A percentile compares a stretch with the other conserved stretches of the same genome.
phyloP scores from a whole-genome alignment of 1,140 invertebrate species.

The Psilanteris sp. region DNA sequence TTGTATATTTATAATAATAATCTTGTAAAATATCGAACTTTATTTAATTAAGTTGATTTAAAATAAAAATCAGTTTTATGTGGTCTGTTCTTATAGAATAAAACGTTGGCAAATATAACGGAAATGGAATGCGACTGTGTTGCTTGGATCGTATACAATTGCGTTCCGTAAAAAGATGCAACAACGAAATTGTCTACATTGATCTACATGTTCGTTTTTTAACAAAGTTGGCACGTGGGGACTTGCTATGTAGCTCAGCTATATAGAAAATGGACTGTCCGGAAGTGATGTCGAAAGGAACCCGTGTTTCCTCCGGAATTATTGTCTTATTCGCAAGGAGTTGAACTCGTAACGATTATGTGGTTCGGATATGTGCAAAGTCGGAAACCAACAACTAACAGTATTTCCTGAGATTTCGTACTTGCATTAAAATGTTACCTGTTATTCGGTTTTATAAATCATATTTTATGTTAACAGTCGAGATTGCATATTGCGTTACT shows the following conservation, averaged over 20 bases:
- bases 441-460: slow-evolving; percentile 41
- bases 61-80: no score
- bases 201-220: slow-evolving; percentile 30
- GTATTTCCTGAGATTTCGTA: slow-evolving; percentile 4
- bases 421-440: slow-evolving; percentile 17
- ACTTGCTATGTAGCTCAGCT: slow-evolving; percentile 5
- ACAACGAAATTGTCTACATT: slow-evolving; percentile 19
- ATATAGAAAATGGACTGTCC: slow-evolving; percentile 12
- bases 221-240: slow-evolving; percentile 43
- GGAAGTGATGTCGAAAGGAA: slow-evolving; percentile 9
- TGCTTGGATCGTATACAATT: slow-evolving; percentile 8
- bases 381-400: slow-evolving; percentile 31
- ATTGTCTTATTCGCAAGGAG: slow-evolving; percentile 29
- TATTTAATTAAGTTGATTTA: no score
- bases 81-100: slow-evolving; percentile 17
- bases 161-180: slow-evolving; percentile 16
- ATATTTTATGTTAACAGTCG: slow-evolving; percentile 20
- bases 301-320: slow-evolving; percentile 20
- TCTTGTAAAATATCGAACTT: no score
- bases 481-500: slow-evolving; percentile 25
- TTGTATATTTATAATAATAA: no score
- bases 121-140: slow-evolving; percentile 1
- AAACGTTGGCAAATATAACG: slow-evolving; percentile 16
- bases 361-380: slow-evolving; percentile 26
- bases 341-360: slow-evolving; percentile 39